Percentiles rank a stretch among this genome's conserved stretches.
Conservation (phyloP, 2,797 vertebrate genomes). For the Galagoides demidoff region DNA sequence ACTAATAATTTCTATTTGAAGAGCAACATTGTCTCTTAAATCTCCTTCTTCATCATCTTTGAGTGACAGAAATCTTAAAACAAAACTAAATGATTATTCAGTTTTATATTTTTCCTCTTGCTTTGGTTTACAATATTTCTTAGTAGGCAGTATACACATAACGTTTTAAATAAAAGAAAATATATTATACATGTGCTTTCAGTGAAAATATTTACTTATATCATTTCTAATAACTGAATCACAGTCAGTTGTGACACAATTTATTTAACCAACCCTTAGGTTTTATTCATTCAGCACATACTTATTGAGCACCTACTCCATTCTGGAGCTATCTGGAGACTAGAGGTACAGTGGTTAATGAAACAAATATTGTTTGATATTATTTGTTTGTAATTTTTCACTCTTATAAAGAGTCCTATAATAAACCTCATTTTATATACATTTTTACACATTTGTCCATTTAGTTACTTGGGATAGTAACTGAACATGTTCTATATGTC, state of each 20-base stretch:
- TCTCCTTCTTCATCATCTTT: constrained; percentile 41
- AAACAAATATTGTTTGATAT: not conserved
- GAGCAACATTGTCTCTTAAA: not conserved
- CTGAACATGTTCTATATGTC: not conserved
- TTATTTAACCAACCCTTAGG: constrained; percentile 16
- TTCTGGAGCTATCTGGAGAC: constrained; percentile 17
- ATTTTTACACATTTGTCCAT: not conserved
- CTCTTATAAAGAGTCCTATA: not conserved
- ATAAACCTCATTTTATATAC: not conserved
- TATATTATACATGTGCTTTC: not conserved
- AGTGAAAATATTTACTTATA: constrained; percentile 17
- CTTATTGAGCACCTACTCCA: not conserved
- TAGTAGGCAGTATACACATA: not conserved
- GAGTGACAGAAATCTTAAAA: constrained; percentile 23
- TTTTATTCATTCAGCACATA: constrained; percentile 52
- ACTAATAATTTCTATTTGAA: constrained; percentile 50
- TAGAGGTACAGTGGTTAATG: not conserved
- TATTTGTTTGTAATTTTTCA: constrained; percentile 17
- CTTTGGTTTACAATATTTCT: constrained; percentile 57
- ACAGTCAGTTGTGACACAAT: not conserved
- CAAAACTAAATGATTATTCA: not conserved
- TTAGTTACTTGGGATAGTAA: not conserved
- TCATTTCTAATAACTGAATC: constrained; percentile 33
- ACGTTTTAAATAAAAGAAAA: constrained; percentile 50
- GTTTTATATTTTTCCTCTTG: not conserved